Evolutionary conservation across 2,113 vertebrate species (phyloP), one percentile per base, ranked within the genome.

Genomic region (Trichechus manatus): DNA sequence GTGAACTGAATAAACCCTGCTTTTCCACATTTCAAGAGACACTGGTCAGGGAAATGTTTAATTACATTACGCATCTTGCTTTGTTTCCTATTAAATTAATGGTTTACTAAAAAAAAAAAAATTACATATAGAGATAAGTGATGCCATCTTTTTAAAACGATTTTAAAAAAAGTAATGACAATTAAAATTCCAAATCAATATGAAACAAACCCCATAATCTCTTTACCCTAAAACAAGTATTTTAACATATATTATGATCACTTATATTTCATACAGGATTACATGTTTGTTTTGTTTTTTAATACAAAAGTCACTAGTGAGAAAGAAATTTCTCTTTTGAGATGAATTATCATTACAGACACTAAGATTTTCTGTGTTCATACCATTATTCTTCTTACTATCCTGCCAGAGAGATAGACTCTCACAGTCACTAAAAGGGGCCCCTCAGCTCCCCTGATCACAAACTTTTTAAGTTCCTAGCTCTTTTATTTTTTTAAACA

Each of bases 1-100:
- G 47, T 95, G 31, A 97, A 82, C 25, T 85, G 53, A 91, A 93
- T 83, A 91, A 98, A 86, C 91, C 77, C 66, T 96, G 84, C 91
- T 98, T 91, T 97, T 82, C 90, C 63, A 20, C 68, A 91, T 59
- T 77, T 89, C 83, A 93, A 91, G 64, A 87, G 75, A 87, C 7
- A 84, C 0, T 89, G 39, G 15, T 74, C 23, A 93, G 82, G 61
- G 10, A 68, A 94, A 93, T 87, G 42, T 59, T 78, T 66, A 94
- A 91, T 93, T 93, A 81, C 2, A 87, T 5, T 64, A 79, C 3
- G 1, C 23, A 31, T 33, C 56, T 20, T n/a, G 25, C 56, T 70
- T 84, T 74, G 72, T 79, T 64, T 63, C 27, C 78, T 75, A 47
- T 70, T 94, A 83, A 74, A 42, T 19, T 70, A 94, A n/a, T 53